Evolutionary conservation across 2,888 invertebrate genomes (phyloP).

Genomic region (Clusia tigrina): DNA sequence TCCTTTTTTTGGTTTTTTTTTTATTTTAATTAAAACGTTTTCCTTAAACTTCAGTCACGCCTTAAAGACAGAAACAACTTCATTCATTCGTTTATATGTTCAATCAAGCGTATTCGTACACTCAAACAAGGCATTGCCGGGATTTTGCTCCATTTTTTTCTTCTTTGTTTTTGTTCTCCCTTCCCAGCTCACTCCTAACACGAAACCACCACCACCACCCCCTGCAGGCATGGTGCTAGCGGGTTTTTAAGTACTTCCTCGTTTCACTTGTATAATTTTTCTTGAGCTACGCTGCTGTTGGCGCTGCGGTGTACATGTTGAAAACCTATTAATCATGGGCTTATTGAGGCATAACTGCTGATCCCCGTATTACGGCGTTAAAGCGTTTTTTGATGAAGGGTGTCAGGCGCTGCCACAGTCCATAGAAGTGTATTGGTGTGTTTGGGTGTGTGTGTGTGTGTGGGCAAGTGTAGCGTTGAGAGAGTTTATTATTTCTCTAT

Average conservation of each 20-base stretch:
- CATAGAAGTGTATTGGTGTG: neutral
- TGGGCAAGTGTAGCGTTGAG: neutral
- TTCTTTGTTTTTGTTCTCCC: slow-evolving; percentile 6
- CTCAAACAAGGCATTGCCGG: neutral
- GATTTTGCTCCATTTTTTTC: neutral
- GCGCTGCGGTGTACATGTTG: slow-evolving; percentile 27
- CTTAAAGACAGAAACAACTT: neutral
- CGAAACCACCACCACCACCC: too few species aligned
- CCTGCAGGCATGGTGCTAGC: too few species aligned
- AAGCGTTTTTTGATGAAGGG: slow-evolving; percentile 18
- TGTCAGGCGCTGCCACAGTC: neutral
- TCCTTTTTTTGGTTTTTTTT: neutral
- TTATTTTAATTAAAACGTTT: neutral
- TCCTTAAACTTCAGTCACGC: neutral
- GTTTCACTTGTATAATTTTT: neutral
- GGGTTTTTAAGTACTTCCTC: neutral
- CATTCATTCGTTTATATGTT: too few species aligned
- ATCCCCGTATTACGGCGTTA: slow-evolving; percentile 34
- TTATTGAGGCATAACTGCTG: slow-evolving; percentile 59
- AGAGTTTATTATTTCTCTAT: neutral
- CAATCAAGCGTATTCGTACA: neutral
- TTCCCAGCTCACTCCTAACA: neutral
- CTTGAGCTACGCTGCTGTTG: neutral
- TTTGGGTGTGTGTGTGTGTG: neutral
- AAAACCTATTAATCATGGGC: slow-evolving; percentile 58